These are phyloP conservation scores for Alouatta palliata DNA, from an alignment of 2,113 vertebrate genomes.

Conservation along the genomic window DNA sequence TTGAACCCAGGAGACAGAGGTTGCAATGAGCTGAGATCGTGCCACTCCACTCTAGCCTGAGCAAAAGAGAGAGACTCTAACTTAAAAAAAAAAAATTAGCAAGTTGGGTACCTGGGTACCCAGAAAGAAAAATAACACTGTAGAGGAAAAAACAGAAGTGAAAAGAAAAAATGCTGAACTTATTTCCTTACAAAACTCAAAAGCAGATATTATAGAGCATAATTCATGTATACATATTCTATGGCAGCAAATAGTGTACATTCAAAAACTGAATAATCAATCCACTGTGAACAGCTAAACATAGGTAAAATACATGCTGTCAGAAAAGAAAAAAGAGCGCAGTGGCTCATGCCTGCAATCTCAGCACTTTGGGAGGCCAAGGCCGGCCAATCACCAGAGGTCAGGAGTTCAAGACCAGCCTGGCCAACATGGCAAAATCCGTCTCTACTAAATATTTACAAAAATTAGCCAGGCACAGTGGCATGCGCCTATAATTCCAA, in stretches of 20 bases:
- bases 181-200: constrained; percentile 25
- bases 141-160: not conserved
- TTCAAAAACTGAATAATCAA: not conserved
- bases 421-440: too few species aligned
- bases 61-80: too few species aligned
- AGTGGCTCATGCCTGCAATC: not conserved
- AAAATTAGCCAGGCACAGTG: too few species aligned
- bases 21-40: too few species aligned
- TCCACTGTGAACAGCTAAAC: not conserved
- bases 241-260: not conserved
- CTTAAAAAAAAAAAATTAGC: not conserved
- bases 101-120: not conserved
- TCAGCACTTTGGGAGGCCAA: too few species aligned
- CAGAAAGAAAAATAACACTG: not conserved
- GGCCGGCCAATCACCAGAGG: too few species aligned
- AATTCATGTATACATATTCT: not conserved
- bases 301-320: not conserved
- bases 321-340: not conserved
- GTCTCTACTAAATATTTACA: too few species aligned
- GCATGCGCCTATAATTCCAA: too few species aligned
- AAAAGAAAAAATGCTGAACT: not conserved
- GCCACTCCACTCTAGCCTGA: too few species aligned
- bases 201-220: not conserved
- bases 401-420: too few species aligned
- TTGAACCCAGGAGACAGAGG: too few species aligned